phyloP scores from a whole-genome alignment of 2,888 invertebrate species.

The Drosophila neotestacea region DNA sequence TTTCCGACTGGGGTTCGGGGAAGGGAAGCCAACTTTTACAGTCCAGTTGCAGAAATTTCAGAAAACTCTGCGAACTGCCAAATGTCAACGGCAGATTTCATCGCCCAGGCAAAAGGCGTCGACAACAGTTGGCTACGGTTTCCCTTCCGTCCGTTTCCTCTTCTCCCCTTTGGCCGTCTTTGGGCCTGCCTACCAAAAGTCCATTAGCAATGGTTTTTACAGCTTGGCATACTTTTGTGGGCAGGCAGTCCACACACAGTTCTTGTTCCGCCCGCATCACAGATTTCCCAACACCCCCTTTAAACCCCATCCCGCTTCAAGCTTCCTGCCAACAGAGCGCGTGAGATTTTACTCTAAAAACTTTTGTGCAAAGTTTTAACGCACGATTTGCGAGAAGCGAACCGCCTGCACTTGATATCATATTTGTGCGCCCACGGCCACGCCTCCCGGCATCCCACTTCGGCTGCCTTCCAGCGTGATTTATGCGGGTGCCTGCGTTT shows the following conservation, averaged over 20 bases:
- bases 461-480: constrained; percentile 60
- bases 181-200: constrained; percentile 69
- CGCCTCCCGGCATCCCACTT: constrained; percentile 51
- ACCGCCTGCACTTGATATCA: constrained; percentile 79
- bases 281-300: not conserved
- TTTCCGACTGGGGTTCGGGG: constrained; percentile 38
- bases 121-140: constrained; percentile 66
- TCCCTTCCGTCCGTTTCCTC: not conserved
- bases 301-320: not conserved
- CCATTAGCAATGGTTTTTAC: constrained; percentile 80
- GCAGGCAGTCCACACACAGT: constrained; percentile 31
- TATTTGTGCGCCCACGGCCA: constrained; percentile 58
- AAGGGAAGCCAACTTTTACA: constrained; percentile 46
- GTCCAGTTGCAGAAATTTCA: constrained; percentile 63
- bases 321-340: constrained; percentile 50
- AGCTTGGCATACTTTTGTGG: constrained; percentile 75
- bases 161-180: not conserved
- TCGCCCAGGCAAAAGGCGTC: constrained; percentile 62
- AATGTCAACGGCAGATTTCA: constrained; percentile 78
- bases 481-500: constrained; percentile 57
- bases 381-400: constrained; percentile 72
- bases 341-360: constrained; percentile 76
- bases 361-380: constrained; percentile 76
- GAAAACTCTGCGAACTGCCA: constrained; percentile 66
- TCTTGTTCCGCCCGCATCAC: constrained; percentile 26